These are phyloP conservation scores for Oncorhynchus clarkii DNA, from an alignment of 2,113 vertebrate genomes.

Conservation along the genomic window DNA sequence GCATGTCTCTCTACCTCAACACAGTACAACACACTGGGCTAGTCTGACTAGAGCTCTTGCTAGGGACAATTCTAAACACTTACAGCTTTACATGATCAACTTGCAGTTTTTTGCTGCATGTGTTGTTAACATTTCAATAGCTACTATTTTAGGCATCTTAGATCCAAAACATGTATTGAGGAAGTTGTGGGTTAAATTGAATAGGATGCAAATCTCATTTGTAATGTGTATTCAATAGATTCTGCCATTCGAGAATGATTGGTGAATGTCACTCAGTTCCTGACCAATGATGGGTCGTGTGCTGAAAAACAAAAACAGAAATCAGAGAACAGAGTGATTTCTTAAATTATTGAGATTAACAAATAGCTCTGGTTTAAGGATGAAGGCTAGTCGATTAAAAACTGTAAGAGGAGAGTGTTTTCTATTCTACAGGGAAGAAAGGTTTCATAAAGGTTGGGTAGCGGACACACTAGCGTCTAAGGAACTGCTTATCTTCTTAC, in stretches of 20 bases:
- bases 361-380: background rate
- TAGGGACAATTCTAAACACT: slow-evolving; percentile 77
- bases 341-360: too few species aligned
- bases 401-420: background rate
- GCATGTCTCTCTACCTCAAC: slow-evolving; percentile 26
- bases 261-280: slow-evolving; percentile 72
- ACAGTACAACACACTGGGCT: slow-evolving; percentile 43
- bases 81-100: slow-evolving; percentile 93
- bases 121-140: too few species aligned
- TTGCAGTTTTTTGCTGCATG: slow-evolving; percentile 62
- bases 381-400: background rate
- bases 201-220: slow-evolving; percentile 41
- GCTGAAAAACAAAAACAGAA: slow-evolving; percentile 55
- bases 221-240: slow-evolving; percentile 82
- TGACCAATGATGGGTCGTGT: slow-evolving; percentile 67
- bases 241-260: slow-evolving; percentile 88
- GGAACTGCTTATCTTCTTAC: background rate
- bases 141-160: slow-evolving; percentile 13
- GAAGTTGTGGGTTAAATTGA: slow-evolving; percentile 13
- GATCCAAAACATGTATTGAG: slow-evolving; percentile 31
- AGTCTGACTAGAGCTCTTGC: slow-evolving; percentile 53
- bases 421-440: too few species aligned
- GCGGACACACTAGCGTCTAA: background rate
- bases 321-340: too few species aligned
- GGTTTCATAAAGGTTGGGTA: background rate